Evolutionary conservation across 2,797 vertebrate genomes (phyloP).

Genomic region (Aselliscus stoliczkanus): DNA sequence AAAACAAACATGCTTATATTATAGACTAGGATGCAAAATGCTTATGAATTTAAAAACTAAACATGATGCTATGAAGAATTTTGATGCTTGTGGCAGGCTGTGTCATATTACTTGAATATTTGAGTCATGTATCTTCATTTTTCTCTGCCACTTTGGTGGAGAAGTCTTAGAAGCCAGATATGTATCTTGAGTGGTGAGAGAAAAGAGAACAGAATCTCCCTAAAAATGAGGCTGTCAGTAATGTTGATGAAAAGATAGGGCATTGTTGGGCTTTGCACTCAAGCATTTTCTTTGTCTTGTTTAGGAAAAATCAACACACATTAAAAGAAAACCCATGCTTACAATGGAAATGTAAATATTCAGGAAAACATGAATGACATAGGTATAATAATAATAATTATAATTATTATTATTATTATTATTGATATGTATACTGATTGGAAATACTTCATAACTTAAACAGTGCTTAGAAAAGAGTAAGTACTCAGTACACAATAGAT

Average conservation of each 20-base stretch:
- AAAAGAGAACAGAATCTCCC: neutral
- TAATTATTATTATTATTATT: neutral
- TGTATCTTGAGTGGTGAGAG: neutral
- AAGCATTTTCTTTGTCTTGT: neutral
- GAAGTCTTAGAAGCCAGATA: neutral
- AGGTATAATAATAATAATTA: too few species aligned
- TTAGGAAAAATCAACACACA: neutral
- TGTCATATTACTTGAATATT: neutral
- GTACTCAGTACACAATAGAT: neutral
- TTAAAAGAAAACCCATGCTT: neutral
- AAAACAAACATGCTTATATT: neutral
- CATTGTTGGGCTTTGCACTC: neutral
- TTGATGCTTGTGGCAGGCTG: neutral
- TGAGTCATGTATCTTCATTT: neutral
- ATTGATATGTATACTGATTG: neutral
- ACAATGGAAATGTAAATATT: neutral
- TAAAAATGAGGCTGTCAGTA: neutral
- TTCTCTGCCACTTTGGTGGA: neutral
- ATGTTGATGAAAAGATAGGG: neutral
- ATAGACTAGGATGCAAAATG: neutral
- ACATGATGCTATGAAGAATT: neutral
- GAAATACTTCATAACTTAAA: neutral
- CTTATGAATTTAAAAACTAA: neutral
- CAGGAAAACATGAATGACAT: neutral
- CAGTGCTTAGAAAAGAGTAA: neutral